Evolutionary conservation across 2,888 invertebrate species (phyloP).

Genomic region (Himalopsyche kuldschensis): DNA sequence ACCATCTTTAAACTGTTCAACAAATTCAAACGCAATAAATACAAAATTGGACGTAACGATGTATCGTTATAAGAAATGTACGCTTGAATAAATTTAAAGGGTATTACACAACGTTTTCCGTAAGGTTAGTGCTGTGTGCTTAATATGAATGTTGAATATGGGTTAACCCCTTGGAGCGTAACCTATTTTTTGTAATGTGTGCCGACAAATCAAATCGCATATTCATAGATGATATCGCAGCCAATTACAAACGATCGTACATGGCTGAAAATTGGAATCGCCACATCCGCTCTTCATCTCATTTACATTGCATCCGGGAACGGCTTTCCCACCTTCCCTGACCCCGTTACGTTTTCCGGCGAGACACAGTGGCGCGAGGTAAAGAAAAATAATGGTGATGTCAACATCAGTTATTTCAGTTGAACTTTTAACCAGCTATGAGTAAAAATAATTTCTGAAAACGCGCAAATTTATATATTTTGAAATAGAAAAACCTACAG

Average conservation of each 20-base stretch:
- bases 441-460: no score
- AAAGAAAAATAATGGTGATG: no score
- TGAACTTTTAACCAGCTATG: no score
- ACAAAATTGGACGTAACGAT: no score
- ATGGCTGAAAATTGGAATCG: not conserved
- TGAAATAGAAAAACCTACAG: no score
- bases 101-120: not conserved
- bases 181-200: not conserved
- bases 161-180: not conserved
- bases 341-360: constrained; percentile 6
- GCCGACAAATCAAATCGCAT: not conserved
- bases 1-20: no score
- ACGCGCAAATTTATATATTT: no score
- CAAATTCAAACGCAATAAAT: no score
- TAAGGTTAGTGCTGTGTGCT: not conserved
- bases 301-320: constrained; percentile 3
- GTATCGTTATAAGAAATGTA: no score
- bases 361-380: not conserved
- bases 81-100: not conserved
- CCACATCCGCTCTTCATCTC: constrained; percentile 1
- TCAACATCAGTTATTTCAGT: no score
- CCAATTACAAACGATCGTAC: not conserved
- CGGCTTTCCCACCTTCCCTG: not conserved
- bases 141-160: not conserved
- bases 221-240: not conserved